phyloP scores from a whole-genome alignment of 2,888 invertebrate genomes.

The Eucriotettix oculatus region DNA sequence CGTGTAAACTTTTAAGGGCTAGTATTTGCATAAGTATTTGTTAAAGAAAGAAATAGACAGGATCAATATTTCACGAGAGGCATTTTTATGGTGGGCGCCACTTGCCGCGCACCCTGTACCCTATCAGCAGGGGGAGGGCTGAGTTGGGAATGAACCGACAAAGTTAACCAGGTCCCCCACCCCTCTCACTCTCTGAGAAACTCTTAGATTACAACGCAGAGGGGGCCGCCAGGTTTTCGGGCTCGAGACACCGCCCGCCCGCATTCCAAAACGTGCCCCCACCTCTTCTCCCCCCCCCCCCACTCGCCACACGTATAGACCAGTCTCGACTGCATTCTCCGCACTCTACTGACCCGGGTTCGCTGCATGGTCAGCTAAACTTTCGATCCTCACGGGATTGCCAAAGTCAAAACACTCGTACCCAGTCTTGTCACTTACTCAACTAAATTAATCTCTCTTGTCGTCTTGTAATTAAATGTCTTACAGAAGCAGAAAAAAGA shows the following conservation, averaged over 20 bases:
- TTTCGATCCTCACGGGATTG: too few species aligned
- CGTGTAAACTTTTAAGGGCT: too few species aligned
- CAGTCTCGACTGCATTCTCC: background rate
- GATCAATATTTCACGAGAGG: too few species aligned
- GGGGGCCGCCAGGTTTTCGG: too few species aligned
- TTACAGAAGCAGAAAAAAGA: too few species aligned
- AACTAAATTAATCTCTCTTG: too few species aligned
- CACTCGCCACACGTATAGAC: background rate
- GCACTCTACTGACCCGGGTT: background rate
- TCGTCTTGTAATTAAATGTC: too few species aligned
- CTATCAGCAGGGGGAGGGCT: background rate
- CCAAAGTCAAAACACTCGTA: too few species aligned
- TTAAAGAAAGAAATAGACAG: too few species aligned
- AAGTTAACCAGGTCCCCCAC: background rate
- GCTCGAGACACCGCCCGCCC: constrained; percentile 1
- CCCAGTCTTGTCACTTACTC: too few species aligned
- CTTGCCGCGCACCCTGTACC: background rate
- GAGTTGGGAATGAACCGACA: background rate
- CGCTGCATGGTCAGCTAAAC: background rate
- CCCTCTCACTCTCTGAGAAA: background rate
- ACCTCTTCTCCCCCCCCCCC: background rate
- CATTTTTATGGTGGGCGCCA: background rate
- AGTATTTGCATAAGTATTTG: too few species aligned
- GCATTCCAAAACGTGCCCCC: constrained; percentile 6
- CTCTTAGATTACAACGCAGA: too few species aligned